A percentile compares a stretch with the other conserved stretches of the same genome.
These are phyloP conservation scores for Tenthredo scrophulariae DNA, from an alignment of 2,888 invertebrate genomes.

Conservation along the genomic window DNA sequence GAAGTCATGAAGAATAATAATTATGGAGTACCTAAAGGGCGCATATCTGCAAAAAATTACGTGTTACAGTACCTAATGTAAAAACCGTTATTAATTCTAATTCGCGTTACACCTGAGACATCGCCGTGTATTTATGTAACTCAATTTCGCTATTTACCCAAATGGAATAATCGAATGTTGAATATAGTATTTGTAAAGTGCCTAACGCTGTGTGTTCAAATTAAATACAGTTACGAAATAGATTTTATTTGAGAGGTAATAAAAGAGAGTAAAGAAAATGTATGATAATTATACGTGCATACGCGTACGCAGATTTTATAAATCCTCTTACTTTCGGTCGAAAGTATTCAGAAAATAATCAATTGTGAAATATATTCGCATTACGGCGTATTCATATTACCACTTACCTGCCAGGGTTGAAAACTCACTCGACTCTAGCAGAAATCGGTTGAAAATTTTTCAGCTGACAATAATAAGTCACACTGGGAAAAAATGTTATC, in stretches of 20 bases:
- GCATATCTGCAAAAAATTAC: background rate
- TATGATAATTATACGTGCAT: background rate
- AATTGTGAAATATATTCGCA: background rate
- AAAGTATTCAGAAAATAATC: background rate
- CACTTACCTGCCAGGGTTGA: background rate
- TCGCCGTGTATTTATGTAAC: background rate
- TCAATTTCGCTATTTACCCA: background rate
- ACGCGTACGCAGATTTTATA: background rate
- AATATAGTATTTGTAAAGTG: no score
- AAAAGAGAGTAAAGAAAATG: background rate
- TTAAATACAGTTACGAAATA: no score
- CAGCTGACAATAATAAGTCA: background rate
- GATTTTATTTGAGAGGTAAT: background rate
- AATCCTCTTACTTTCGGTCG: background rate
- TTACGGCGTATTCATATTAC: background rate
- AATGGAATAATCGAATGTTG: background rate
- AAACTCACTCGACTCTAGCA: background rate
- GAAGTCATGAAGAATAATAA: background rate
- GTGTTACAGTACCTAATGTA: background rate
- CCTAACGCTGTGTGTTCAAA: no score
- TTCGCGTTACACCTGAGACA: background rate
- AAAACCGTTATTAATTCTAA: background rate
- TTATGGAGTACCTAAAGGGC: background rate
- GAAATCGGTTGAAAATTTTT: background rate
- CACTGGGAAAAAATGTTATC: background rate